Evolutionary conservation across 2,113 vertebrate genomes (phyloP), one percentile per base, ranked within the genome.

Genomic region (Gymnorhina tibicen): DNA sequence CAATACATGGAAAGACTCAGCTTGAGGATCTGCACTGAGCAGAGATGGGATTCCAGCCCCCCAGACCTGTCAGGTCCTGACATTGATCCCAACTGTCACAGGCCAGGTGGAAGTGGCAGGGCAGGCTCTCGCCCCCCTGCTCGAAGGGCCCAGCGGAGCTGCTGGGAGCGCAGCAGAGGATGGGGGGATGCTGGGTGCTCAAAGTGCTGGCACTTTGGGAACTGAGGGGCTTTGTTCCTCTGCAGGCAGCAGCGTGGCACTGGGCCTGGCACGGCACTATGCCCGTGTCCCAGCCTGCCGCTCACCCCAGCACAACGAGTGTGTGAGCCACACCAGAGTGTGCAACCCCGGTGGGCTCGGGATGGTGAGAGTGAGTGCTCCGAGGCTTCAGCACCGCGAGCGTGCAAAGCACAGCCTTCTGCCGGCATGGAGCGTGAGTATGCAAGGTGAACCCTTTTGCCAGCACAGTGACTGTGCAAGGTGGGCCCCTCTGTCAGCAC

Each of bases 91-190:
- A 39, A 0, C 11, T 53, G 69, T n/a, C 28, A 2, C 16, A 63
- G 27, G 30, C 47, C 66, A 3, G 8, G 52, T 52, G 37, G 44
- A 23, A 33, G 33, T 3, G 35, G n/a, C 35, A 12, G 49, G 8
- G 24, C 42, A 18, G 21, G 58, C 44, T 63, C 18, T 42, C 3
- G 0, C 6, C 13, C 13, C 37, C 6, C 32, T 7, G 21, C 33
- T 37, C 10, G 0, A 3, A 37, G 39, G 27, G 47, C 47, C n/a
- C 0, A 11, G 20, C 2, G 1, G 52, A 50, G 83, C 72, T 41
- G 42, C 44, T 16, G 30, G 69, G 70, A 24, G 24, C 5, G 0
- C 0, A 0, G 44, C 68, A 50, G 27, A 13, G 76, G 8, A 24
- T 4, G 0, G 33, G 37, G 33, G n/a, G 16, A 7, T 4, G 69